Evolutionary conservation across 1,140 invertebrate species (phyloP).

Genomic region (Mamestra configurata): DNA sequence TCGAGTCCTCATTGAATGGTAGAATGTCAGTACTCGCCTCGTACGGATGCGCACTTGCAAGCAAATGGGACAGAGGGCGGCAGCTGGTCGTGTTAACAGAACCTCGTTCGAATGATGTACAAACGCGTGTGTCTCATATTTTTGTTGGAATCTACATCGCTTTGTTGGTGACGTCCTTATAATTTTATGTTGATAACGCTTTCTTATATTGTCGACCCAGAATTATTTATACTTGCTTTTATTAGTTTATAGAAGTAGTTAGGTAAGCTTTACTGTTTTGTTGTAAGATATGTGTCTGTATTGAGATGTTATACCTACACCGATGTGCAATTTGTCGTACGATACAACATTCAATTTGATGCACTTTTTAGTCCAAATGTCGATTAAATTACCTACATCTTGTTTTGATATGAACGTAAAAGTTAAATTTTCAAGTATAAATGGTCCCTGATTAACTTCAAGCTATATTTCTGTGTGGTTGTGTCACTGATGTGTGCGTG

Average conservation of each 20-base stretch:
- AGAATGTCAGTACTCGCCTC: not conserved
- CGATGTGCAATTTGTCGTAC: not conserved
- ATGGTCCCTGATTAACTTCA: not conserved
- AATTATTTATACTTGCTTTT: conserved; percentile 30
- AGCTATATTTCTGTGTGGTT: not conserved
- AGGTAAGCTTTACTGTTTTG: conserved; percentile 12
- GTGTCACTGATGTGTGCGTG: not conserved
- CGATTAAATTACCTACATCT: not conserved
- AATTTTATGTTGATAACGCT: conserved; percentile 37
- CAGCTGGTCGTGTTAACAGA: conserved; percentile 18
- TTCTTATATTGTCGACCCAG: conserved; percentile 9
- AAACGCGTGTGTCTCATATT: conserved; percentile 13
- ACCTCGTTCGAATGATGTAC: not conserved
- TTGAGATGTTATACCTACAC: not conserved
- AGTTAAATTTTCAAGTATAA: not conserved
- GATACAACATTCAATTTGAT: not conserved
- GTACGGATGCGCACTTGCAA: conserved; percentile 3
- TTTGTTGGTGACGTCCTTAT: conserved; percentile 32
- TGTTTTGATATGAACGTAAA: not conserved
- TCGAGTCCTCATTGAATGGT: not conserved
- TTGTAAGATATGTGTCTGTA: conserved; percentile 14
- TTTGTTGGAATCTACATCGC: conserved; percentile 24
- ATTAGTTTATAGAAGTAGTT: conserved; percentile 32
- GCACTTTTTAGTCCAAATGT: not conserved
- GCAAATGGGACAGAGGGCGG: not conserved